Conservation (phyloP, 2,888 invertebrate species). For the Phlogophora meticulosa region DNA sequence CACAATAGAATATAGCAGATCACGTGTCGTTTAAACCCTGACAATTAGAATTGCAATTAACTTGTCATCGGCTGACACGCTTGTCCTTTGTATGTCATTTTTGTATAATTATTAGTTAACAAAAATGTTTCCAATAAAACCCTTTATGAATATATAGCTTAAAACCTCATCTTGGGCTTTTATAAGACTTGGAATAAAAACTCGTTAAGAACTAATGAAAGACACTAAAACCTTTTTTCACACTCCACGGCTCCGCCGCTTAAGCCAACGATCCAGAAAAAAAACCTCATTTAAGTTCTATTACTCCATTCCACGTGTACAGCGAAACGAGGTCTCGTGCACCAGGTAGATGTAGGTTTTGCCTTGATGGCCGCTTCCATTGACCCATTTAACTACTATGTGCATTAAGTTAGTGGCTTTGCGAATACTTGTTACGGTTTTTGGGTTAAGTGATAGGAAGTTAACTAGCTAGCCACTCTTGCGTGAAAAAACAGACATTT, state of each 20-base stretch:
- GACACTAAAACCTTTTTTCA: conserved; percentile 23
- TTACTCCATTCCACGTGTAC: conserved; percentile 47
- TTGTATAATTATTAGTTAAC: conserved; percentile 10
- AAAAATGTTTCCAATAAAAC: neutral
- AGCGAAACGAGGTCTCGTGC: conserved; percentile 58
- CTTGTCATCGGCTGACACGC: conserved; percentile 26
- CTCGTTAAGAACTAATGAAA: neutral
- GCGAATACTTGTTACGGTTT: conserved; percentile 40
- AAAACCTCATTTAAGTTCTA: conserved; percentile 38
- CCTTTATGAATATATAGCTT: no score
- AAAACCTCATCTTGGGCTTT: no score
- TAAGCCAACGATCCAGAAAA: conserved; percentile 32
- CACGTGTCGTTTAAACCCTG: conserved; percentile 52
- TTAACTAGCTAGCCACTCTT: neutral
- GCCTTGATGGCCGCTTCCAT: conserved; percentile 73
- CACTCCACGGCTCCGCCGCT: neutral
- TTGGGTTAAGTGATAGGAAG: conserved; percentile 48
- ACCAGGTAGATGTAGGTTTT: conserved; percentile 70
- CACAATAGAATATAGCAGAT: conserved; percentile 46
- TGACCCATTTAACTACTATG: conserved; percentile 75
- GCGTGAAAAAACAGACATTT: neutral
- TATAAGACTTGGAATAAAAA: neutral
- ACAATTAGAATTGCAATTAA: conserved; percentile 44
- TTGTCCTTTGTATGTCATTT: conserved; percentile 16
- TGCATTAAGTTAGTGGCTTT: conserved; percentile 56